These are phyloP conservation scores for Bagarius yarrelli DNA, from an alignment of 2,113 vertebrate species.

Conservation along the genomic window DNA sequence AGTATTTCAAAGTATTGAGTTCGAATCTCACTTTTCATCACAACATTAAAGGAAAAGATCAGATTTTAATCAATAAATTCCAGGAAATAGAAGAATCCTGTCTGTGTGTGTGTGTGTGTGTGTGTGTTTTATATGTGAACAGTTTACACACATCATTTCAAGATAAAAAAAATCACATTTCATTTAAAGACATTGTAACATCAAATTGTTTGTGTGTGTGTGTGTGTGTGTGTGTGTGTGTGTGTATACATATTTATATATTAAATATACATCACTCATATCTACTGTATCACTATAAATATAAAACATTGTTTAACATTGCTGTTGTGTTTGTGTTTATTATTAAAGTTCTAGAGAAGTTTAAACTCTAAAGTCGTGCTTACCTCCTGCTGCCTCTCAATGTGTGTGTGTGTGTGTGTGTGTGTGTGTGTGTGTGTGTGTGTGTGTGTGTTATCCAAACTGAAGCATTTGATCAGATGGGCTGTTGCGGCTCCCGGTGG, in stretches of 20 bases:
- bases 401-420: conserved; percentile 24
- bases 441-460: conserved; percentile 37
- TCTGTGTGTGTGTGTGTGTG: conserved; percentile 22
- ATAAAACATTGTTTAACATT: too few relatives aligned
- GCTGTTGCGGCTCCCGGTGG: conserved; percentile 10
- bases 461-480: conserved; percentile 38
- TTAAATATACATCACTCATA: too few relatives aligned
- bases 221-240: too few relatives aligned
- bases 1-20: not conserved
- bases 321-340: not conserved
- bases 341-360: conserved; percentile 15
- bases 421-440: conserved; percentile 28
- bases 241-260: too few relatives aligned
- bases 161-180: too few relatives aligned
- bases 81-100: not conserved
- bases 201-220: too few relatives aligned
- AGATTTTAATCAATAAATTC: not conserved
- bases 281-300: too few relatives aligned
- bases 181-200: too few relatives aligned
- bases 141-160: too few relatives aligned
- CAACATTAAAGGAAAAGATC: not conserved
- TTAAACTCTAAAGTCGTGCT: conserved; percentile 18
- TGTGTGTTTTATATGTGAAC: conserved; percentile 1
- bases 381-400: conserved; percentile 8
- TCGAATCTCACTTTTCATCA: not conserved